Conservation (phyloP, 2,888 invertebrate genomes). For the Leucania comma region DNA sequence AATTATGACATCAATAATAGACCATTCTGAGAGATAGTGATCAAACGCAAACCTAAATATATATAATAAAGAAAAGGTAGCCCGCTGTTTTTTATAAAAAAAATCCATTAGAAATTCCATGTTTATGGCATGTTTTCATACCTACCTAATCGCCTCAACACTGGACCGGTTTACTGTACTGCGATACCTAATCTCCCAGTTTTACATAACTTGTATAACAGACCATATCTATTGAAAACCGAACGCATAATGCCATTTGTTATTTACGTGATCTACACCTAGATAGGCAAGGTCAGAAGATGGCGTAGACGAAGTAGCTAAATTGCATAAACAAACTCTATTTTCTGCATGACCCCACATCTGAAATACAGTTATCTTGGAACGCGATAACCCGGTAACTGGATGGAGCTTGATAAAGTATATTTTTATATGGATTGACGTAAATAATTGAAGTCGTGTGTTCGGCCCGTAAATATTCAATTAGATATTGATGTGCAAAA, state of each 20-base stretch:
- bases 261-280: slow-evolving; percentile 58
- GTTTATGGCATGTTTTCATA: too few relatives aligned
- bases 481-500: slow-evolving; percentile 35
- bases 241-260: slow-evolving; percentile 45
- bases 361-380: slow-evolving; percentile 59
- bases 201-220: slow-evolving; percentile 18
- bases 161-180: neutral
- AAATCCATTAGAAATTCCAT: neutral
- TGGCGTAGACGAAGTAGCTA: slow-evolving; percentile 50
- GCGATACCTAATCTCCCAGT: neutral
- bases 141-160: neutral
- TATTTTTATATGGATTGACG: slow-evolving; percentile 76
- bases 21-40: too few relatives aligned
- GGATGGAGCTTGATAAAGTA: slow-evolving; percentile 65
- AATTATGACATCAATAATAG: too few relatives aligned
- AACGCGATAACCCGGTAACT: slow-evolving; percentile 71
- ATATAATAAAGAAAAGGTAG: too few relatives aligned
- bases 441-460: slow-evolving; percentile 65
- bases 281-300: slow-evolving; percentile 47
- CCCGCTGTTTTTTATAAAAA: neutral
- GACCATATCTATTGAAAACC: slow-evolving; percentile 31
- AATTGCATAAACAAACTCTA: slow-evolving; percentile 70
- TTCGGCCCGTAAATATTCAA: slow-evolving; percentile 12
- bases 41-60: too few relatives aligned
- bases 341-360: slow-evolving; percentile 48